Evolutionary conservation across 2,797 vertebrate species (phyloP), one percentile per base, ranked within the genome.

Genomic region (Pogoniulus pusillus): DNA sequence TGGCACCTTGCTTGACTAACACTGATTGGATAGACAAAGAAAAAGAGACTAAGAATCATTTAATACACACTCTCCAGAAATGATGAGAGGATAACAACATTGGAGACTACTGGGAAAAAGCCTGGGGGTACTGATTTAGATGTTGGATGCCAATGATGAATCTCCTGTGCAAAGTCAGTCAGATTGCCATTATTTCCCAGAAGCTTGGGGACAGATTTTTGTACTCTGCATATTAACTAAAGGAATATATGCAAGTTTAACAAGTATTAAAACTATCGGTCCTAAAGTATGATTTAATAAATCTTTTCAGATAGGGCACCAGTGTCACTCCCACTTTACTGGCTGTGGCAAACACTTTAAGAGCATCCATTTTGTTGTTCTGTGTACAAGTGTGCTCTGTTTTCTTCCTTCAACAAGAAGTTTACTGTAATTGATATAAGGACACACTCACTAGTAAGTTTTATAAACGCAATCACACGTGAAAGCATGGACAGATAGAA

Each of bases 191-290:
- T 90, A 62, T 71, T 59, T 63, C 23, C 17, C 29, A 85, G 71
- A 83, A 91, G 45, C 53, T 4, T 78, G 9, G 16, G 70, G 74
- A 81, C 53, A 85, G 63, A 73, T 85, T 82, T 83, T 95, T 62
- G 26, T 71, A 9, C 37, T 88, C 54, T 71, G 55, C 73, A 34
- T 74, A 35, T 70, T 81, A 92, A 91, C 69, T 64, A 85, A 74
- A 58, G 55, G 35, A 90, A 80, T 54, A 91, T 22, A 71, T 57
- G 64, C 41, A 94, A 83, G 83, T 70, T 15, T 51, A 75, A 81
- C 39, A 91, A 35, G 34, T 32, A 60, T 79, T 83, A 63, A 87
- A 85, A 65, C 24, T 29, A 80, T 78, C 63, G 35, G n/a, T 69
- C 72, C 37, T 70, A 69, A 8, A 55, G 71, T 34, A 62, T 41